Base-by-base conservation (phyloP, 2,797 vertebrate species). In the Neoniphon sammara region DNA sequence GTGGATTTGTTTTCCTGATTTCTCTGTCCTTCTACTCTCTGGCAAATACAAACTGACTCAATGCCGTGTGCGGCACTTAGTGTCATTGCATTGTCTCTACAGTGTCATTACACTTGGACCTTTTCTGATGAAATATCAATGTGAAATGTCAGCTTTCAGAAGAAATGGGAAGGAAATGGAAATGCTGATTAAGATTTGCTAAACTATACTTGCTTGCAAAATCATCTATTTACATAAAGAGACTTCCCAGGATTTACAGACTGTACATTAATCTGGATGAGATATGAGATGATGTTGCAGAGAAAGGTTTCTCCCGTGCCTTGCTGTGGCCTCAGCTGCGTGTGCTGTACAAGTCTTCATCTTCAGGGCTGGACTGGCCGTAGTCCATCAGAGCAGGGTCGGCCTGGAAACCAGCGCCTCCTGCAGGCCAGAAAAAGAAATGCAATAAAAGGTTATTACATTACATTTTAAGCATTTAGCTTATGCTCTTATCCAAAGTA, bases 291-390 rank as follows among this genome's bases (percentile, higher is more conserved):
- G 83, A 80, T 56, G 72, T 78, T 44, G 87, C 59, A 76, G 78
- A 78, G 73, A 15, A 61, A 70, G 56, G 7, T 55, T 46, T 61
- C 55, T 84, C 42, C 63, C 46, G 67, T 8, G 15, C 58, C 30
- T 1, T 18, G 12, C 39, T 30, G 53, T 30, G 30, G 55, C 30
- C 10, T 97, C 89, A 97, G 92, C 94, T 95, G 88, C 96, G 95
- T 42, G 95, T 97, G 90, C 94, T 97, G 91, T 97, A 97, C 93
- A 98, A 88, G 90, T 98, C 96, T 84, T 86, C 88, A 67, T 98
- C 97, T 88, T 97, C 96, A 0, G 96, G 95, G 90, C 59, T 93
- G 74, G 96, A 95, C 82, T 98, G 96, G 39, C 96, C 92, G 0
- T 90, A 93, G 75, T 93, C 91, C 91, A 91, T 82, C 10, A 93